phyloP scores from a whole-genome alignment of 2,113 vertebrate genomes.

The Hypocryptadius cinnamomeus region DNA sequence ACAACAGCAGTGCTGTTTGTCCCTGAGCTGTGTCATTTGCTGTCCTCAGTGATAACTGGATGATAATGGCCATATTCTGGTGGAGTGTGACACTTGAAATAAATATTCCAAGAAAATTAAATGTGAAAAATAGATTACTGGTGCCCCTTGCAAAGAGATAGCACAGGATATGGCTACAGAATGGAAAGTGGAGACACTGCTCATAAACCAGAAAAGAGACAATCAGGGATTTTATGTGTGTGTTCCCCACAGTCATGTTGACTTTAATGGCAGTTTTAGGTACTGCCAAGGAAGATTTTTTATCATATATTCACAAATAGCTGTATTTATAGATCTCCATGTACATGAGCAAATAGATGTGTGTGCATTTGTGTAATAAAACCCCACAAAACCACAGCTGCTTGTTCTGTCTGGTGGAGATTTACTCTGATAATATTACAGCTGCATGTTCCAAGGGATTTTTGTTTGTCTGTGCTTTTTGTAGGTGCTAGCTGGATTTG shows the following conservation, averaged over 20 bases:
- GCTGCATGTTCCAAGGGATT: background rate
- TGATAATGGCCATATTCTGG: background rate
- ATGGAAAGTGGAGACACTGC: background rate
- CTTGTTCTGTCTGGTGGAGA: background rate
- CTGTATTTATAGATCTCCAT: background rate
- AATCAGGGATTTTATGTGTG: background rate
- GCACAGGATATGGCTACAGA: background rate
- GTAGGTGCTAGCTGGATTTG: background rate
- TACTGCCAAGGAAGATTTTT: background rate
- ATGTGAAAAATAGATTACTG: background rate
- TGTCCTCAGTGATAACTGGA: background rate
- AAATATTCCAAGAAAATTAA: background rate
- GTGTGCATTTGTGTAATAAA: background rate
- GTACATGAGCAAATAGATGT: background rate
- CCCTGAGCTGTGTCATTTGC: background rate
- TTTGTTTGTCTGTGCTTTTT: background rate
- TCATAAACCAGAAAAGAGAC: background rate
- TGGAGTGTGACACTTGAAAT: background rate
- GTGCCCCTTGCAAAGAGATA: background rate
- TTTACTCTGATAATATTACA: background rate
- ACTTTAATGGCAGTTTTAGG: background rate
- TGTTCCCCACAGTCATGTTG: background rate
- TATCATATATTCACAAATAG: background rate
- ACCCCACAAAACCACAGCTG: background rate
- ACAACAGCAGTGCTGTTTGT: background rate